phyloP scores from a whole-genome alignment of 2,888 invertebrate species.

The Drosophila incognita region DNA sequence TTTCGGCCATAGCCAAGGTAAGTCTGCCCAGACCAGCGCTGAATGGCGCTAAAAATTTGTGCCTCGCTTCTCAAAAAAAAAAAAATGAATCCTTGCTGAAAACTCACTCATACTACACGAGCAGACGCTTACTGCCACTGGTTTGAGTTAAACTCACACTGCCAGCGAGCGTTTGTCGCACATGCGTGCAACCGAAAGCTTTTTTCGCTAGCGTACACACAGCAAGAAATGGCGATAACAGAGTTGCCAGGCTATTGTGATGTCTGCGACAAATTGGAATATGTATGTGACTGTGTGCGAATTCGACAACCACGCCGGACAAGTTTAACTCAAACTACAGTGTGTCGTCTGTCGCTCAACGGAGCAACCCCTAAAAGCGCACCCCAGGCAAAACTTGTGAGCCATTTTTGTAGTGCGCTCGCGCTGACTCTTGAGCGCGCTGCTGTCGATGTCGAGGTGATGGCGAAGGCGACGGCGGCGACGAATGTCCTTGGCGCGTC shows the following conservation, averaged over 20 bases:
- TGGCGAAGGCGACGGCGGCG: constrained; percentile 1
- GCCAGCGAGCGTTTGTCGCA: constrained; percentile 34
- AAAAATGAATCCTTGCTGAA: constrained; percentile 42
- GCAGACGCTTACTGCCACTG: constrained; percentile 26
- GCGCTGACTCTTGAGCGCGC: constrained; percentile 44
- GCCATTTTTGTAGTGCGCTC: constrained; percentile 54
- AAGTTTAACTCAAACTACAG: constrained; percentile 61
- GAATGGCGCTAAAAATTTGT: constrained; percentile 48
- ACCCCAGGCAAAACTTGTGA: constrained; percentile 64
- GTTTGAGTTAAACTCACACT: constrained; percentile 67
- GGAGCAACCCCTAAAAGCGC: constrained; percentile 71
- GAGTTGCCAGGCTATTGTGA: constrained; percentile 51
- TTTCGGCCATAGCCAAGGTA: constrained; percentile 89
- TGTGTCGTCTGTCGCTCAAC: constrained; percentile 26
- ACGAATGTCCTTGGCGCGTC: constrained; percentile 72
- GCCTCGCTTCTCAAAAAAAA: constrained; percentile 31
- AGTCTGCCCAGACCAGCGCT: constrained; percentile 56
- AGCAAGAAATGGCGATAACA: constrained; percentile 26
- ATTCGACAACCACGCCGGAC: constrained; percentile 49
- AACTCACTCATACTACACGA: constrained; percentile 66
- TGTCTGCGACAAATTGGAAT: no score
- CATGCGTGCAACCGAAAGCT: constrained; percentile 51
- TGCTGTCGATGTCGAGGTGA: constrained; percentile 25
- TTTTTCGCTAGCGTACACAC: constrained; percentile 48
- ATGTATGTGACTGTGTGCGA: not conserved